phyloP scores from a whole-genome alignment of 2,797 vertebrate species.

The Nannoperca australis region DNA sequence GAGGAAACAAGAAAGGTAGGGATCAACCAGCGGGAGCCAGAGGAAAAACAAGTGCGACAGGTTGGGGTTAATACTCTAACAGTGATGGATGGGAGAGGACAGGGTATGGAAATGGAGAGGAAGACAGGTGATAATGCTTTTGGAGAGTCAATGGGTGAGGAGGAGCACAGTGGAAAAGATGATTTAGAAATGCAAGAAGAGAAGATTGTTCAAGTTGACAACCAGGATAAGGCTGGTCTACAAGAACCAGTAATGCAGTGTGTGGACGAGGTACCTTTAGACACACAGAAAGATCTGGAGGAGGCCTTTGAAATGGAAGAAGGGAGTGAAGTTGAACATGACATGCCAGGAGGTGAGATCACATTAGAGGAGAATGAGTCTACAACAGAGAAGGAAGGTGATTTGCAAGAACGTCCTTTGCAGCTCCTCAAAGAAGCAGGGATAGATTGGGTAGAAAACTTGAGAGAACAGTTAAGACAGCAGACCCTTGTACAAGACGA shows the following conservation, averaged over 20 bases:
- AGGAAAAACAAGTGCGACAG: slow-evolving; percentile 42
- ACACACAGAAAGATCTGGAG: slow-evolving; percentile 12
- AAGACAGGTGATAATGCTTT: slow-evolving; percentile 12
- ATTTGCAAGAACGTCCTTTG: slow-evolving; percentile 24
- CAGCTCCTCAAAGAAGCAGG: slow-evolving; percentile 4
- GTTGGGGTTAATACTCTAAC: slow-evolving; percentile 35
- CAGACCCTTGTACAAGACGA: background rate
- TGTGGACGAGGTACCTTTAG: background rate
- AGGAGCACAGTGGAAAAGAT: slow-evolving; percentile 5
- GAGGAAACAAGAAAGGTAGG: slow-evolving; percentile 13
- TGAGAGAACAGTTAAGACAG: background rate
- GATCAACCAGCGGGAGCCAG: slow-evolving; percentile 23
- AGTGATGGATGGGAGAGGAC: slow-evolving; percentile 25
- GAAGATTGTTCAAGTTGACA: slow-evolving; percentile 1
- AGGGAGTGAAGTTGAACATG: background rate
- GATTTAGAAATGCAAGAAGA: slow-evolving; percentile 35
- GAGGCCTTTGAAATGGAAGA: slow-evolving; percentile 46
- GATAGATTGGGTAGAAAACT: background rate
- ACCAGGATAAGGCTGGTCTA: background rate
- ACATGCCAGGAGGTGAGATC: slow-evolving; percentile 16
- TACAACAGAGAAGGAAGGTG: slow-evolving; percentile 8
- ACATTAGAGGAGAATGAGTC: slow-evolving; percentile 5
- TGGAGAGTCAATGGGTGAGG: slow-evolving; percentile 28
- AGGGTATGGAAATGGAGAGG: background rate
- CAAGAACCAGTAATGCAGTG: background rate